Evolutionary conservation across 2,888 invertebrate genomes (phyloP), one percentile per base, ranked within the genome.

Genomic region (Spodoptera exigua): DNA sequence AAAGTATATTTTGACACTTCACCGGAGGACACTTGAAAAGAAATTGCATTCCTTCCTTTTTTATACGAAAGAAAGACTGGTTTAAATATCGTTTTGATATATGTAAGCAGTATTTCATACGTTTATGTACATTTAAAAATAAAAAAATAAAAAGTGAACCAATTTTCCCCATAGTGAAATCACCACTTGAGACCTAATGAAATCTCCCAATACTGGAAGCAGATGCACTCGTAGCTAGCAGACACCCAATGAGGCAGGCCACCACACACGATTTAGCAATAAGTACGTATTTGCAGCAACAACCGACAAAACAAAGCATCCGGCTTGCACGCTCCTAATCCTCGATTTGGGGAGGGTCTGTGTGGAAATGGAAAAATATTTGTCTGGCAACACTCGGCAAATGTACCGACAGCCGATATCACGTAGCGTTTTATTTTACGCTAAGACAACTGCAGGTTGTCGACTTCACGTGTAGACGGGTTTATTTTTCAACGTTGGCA

Each of bases 281-380:
- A 71, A 79, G 66, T 68, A 73, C 69, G 68, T 70, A 67, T 67
- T 67, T 73, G 61, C 63, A 69, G 58, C 77, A 80, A 81, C 79
- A 79, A 77, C 80, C 74, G 73, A 76, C 66, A 78, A 84, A 84
- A 84, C 83, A 84, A 83, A 76, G 77, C 80, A 78, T 76, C 73
- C 76, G 76, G 68, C 78, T 55, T 79, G 80, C 80, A 83, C 82
- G 83, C 84, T 80, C 85, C 87, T 91, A 91, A 92, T 91, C 90
- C 91, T 84, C 89, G 80, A 86, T 89, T 88, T 84, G 84, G 86
- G 83, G 83, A 80, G 87, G 85, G 83, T 79, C 82, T 83, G 82
- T 67, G 84, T 85, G 88, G 81, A 89, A 93, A 93, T 92, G 90
- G 90, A 91, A 93, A 93, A 92, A 93, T 93, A 93, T 93, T 92